Evolutionary conservation across 2,888 invertebrate species (phyloP).

Genomic region (Pyrocoelia pectoralis): DNA sequence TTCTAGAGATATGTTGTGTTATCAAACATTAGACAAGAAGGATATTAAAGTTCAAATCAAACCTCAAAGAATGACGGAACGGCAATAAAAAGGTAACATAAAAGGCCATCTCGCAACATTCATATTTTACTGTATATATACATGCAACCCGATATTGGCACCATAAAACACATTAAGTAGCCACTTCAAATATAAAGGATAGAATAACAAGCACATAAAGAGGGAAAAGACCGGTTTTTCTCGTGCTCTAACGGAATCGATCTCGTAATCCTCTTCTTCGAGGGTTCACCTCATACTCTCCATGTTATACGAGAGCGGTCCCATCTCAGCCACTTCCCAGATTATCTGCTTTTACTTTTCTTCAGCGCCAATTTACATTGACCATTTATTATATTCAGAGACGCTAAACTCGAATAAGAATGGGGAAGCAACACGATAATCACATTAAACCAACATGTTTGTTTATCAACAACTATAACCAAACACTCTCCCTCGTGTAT

Average conservation of each 20-base stretch:
- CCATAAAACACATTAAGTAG: slow-evolving; percentile 57
- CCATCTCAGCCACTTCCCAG: slow-evolving; percentile 42
- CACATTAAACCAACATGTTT: no score
- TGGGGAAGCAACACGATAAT: no score
- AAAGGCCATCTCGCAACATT: slow-evolving; percentile 40
- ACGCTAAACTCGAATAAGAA: slow-evolving; percentile 6
- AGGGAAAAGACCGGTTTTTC: slow-evolving; percentile 48
- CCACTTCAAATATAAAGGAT: slow-evolving; percentile 58
- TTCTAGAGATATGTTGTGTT: neutral
- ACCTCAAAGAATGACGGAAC: slow-evolving; percentile 32
- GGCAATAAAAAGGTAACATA: slow-evolving; percentile 36
- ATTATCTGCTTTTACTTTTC: slow-evolving; percentile 41
- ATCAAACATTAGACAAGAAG: slow-evolving; percentile 15
- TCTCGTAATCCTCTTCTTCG: slow-evolving; percentile 55
- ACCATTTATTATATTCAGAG: slow-evolving; percentile 21
- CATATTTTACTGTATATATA: slow-evolving; percentile 52
- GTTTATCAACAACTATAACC: no score
- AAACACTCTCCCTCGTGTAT: no score
- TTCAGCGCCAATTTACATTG: slow-evolving; percentile 32
- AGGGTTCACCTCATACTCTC: slow-evolving; percentile 48
- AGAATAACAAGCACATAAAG: slow-evolving; percentile 58
- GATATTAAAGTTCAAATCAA: slow-evolving; percentile 33
- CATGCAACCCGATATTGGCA: slow-evolving; percentile 54
- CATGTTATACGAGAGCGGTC: slow-evolving; percentile 36
- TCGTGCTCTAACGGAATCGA: slow-evolving; percentile 55